These are phyloP conservation scores for Eupithecia subfuscata DNA, from an alignment of 2,888 invertebrate species.

Conservation along the genomic window DNA sequence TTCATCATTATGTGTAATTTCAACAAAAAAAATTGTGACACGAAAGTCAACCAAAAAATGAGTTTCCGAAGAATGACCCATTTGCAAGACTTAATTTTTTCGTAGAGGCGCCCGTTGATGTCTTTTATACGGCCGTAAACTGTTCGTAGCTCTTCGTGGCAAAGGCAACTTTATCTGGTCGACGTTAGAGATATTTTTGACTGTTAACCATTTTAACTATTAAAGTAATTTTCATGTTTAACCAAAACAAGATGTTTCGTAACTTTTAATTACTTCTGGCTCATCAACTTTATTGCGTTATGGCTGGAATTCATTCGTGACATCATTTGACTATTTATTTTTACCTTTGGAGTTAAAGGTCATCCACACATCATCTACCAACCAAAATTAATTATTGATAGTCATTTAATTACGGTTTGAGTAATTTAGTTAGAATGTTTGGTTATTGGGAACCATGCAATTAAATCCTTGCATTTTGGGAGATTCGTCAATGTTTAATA, in stretches of 20 bases:
- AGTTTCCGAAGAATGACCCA: no score
- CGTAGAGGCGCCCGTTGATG: conserved; percentile 43
- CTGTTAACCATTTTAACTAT: neutral
- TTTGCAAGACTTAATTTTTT: neutral
- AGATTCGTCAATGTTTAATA: neutral
- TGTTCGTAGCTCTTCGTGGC: conserved; percentile 25
- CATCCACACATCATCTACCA: neutral
- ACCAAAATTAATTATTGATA: neutral
- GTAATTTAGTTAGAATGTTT: neutral
- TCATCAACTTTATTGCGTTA: conserved; percentile 28
- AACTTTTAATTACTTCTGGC: conserved; percentile 29
- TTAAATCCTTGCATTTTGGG: neutral
- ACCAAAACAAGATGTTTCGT: conserved; percentile 17
- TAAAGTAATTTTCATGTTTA: neutral
- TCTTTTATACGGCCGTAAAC: conserved; percentile 51
- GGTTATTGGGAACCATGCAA: neutral
- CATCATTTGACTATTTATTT: conserved; percentile 26
- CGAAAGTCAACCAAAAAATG: no score
- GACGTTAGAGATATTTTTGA: neutral
- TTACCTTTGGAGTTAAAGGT: conserved; percentile 25
- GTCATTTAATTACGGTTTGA: neutral
- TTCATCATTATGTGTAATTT: no score
- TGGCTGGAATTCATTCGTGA: conserved; percentile 23
- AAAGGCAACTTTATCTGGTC: neutral
- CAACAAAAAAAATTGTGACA: no score